These are phyloP conservation scores for Phoebastria nigripes DNA, from an alignment of 2,797 vertebrate species.

Conservation along the genomic window DNA sequence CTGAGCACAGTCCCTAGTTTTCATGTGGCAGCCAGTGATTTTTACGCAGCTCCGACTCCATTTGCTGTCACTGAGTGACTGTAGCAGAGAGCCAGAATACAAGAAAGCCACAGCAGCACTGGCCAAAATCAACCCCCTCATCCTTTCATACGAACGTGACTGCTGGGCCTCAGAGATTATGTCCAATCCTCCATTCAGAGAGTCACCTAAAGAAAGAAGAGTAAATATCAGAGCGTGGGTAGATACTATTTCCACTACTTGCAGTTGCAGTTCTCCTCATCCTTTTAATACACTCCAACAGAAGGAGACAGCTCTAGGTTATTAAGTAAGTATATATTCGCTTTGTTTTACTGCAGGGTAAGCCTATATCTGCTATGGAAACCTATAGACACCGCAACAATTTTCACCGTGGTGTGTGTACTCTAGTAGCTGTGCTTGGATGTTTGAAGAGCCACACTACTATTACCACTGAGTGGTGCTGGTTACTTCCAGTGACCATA, in stretches of 20 bases:
- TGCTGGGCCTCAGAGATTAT: neutral
- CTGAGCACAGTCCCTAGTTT: neutral
- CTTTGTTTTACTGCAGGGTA: neutral
- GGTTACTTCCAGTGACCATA: neutral
- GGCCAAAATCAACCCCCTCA: neutral
- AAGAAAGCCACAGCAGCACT: neutral
- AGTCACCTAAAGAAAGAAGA: neutral
- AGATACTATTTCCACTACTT: neutral
- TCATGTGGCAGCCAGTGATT: neutral
- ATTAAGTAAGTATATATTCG: neutral
- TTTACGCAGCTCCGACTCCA: neutral
- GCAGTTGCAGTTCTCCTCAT: neutral
- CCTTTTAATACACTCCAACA: neutral
- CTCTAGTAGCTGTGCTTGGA: neutral
- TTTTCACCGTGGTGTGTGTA: neutral
- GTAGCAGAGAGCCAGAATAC: neutral
- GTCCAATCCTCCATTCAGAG: neutral
- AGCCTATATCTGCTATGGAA: neutral
- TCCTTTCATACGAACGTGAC: neutral
- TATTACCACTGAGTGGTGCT: slow-evolving; percentile 19
- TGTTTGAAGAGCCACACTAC: neutral
- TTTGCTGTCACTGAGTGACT: neutral
- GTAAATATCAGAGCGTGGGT: neutral
- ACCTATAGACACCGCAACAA: neutral
- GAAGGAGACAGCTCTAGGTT: neutral